phyloP scores from a whole-genome alignment of 2,797 vertebrate genomes.

The Poecilia wingei region DNA sequence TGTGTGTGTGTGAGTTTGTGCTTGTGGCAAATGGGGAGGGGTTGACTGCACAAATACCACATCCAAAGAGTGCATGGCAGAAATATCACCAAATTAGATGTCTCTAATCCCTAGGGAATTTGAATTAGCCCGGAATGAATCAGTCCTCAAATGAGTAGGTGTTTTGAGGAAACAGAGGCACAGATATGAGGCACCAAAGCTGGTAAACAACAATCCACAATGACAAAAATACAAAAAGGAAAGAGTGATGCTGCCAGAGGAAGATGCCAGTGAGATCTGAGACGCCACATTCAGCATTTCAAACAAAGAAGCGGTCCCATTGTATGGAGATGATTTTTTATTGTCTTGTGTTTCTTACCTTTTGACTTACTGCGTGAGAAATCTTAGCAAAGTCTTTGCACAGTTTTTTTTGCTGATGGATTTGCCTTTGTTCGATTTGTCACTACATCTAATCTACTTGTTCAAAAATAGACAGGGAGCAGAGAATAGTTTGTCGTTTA shows the following conservation, averaged over 20 bases:
- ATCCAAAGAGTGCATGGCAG: constrained; percentile 78
- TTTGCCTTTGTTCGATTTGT: constrained; percentile 59
- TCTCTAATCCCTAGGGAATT: constrained; percentile 80
- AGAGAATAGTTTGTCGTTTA: constrained; percentile 34
- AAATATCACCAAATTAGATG: constrained; percentile 83
- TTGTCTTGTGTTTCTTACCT: constrained; percentile 63
- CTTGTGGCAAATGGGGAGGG: constrained; percentile 69
- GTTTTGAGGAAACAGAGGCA: constrained; percentile 80
- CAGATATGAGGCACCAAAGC: constrained; percentile 71
- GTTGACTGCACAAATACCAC: constrained; percentile 72
- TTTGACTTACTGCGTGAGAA: constrained; percentile 68
- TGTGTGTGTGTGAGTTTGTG: constrained; percentile 48
- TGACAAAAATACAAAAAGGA: constrained; percentile 74
- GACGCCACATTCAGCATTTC: constrained; percentile 71
- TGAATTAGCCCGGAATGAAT: constrained; percentile 82
- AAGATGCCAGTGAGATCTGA: constrained; percentile 78
- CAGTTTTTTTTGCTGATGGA: constrained; percentile 45
- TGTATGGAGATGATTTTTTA: constrained; percentile 66
- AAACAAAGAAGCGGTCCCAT: constrained; percentile 70
- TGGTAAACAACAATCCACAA: constrained; percentile 80
- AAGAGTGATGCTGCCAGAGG: constrained; percentile 71
- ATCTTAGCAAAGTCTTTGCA: constrained; percentile 54
- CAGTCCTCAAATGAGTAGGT: constrained; percentile 81
- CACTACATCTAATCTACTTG: constrained; percentile 52
- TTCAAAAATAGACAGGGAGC: constrained; percentile 45